Evolutionary conservation across 2,888 invertebrate species (phyloP), one percentile per base, ranked within the genome.

Genomic region (Tortrix viridana): DNA sequence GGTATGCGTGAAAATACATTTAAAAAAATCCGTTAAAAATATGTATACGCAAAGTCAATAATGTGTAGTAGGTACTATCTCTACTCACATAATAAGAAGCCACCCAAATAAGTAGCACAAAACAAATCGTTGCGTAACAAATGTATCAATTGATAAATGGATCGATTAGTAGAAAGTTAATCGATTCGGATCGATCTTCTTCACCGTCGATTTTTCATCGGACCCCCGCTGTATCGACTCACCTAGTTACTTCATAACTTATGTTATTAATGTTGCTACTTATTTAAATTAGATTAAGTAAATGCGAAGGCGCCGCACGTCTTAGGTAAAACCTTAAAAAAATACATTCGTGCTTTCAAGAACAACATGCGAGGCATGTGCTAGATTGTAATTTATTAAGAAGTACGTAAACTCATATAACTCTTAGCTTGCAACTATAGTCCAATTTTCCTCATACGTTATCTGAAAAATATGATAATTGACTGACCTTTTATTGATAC

Each of bases 141-240:
- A 58, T 58, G 63, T 62, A 62, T 56, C 37, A 23, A 63, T 63
- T 63, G 63, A 63, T 63, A 58, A 63, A 63, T 63, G 26, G 58
- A 53, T 63, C 63, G 57, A 53, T 63, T 63, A 57, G 53, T 57
- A 63, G 63, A 63, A 63, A 63, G 63, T 58, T 63, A 53, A 58
- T 58, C 58, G 58, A 63, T 55, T 53, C 43, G 41, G 37, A 63
- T 63, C 57, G 58, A 58, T 63, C 57, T 46, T 57, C 56, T 57
- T 62, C 20, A 57, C 56, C 26, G 26, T 53, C 57, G 47, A 63
- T 63, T 63, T 57, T 62, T 62, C 57, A 53, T 41, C 32, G 41
- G 44, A 58, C 53, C 43, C 62, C 63, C 43, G 57, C 47, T 26
- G 57, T 3, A 37, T 19, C 23, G 52, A 26, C 57, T 63, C 58